phyloP scores from a whole-genome alignment of 2,113 vertebrate species.

The Puma concolor region DNA sequence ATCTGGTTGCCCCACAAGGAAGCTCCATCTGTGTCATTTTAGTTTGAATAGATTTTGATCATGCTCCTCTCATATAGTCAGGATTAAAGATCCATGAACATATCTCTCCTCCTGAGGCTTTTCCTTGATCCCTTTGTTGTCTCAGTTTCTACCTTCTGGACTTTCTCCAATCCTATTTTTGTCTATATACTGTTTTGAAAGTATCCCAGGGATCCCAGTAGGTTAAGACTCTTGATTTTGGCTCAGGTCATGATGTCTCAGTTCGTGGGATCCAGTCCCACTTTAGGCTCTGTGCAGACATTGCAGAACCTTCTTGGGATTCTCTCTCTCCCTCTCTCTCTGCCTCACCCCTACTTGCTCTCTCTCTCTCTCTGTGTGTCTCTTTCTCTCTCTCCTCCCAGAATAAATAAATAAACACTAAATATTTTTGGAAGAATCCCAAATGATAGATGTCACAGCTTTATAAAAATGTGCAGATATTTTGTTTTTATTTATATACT shows the following conservation, averaged over 20 bases:
- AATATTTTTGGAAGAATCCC: background rate
- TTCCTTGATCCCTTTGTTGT: background rate
- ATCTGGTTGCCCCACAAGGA: background rate
- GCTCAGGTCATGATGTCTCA: too few relatives aligned
- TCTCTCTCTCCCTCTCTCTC: too few relatives aligned
- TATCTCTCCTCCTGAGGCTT: background rate
- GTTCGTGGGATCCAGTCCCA: too few relatives aligned
- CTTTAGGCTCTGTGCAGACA: too few relatives aligned
- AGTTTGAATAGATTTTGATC: background rate
- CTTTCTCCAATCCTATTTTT: background rate
- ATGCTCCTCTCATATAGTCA: background rate
- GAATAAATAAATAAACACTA: too few relatives aligned
- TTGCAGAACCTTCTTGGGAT: too few relatives aligned
- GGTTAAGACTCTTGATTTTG: too few relatives aligned
- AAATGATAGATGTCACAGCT: background rate
- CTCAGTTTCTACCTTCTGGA: background rate
- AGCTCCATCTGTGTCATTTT: background rate
- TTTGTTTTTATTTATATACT: background rate
- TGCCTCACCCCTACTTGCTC: too few relatives aligned
- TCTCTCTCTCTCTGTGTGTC: accelerated
- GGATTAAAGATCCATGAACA: background rate
- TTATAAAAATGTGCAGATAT: background rate
- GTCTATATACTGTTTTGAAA: background rate
- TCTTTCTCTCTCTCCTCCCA: too few relatives aligned
- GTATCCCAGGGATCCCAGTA: background rate